A percentile compares a stretch with the other conserved stretches of the same genome.
These are phyloP conservation scores for Ptychobarbus kaznakovi DNA, from an alignment of 2,797 vertebrate species.

Conservation along the genomic window DNA sequence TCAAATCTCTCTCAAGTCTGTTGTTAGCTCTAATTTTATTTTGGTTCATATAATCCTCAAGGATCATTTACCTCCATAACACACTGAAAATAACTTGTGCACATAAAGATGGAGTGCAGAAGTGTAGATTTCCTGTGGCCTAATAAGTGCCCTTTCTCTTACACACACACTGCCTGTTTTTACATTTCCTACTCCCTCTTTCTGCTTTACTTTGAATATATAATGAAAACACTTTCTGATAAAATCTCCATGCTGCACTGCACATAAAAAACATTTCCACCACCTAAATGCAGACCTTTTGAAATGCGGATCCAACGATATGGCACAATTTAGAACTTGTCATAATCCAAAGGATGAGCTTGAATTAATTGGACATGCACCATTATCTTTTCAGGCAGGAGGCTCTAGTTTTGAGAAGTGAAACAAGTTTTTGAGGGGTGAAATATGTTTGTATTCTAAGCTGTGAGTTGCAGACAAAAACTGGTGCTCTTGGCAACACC, in stretches of 20 bases:
- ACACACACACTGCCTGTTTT: conserved; percentile 1
- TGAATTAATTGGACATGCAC: conserved; percentile 1
- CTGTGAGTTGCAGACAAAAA: conserved; percentile 44
- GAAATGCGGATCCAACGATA: not conserved
- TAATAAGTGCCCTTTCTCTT: not conserved
- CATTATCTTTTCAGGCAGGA: conserved; percentile 10
- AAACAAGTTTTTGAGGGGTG: conserved; percentile 13
- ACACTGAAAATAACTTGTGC: not conserved
- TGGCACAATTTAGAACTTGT: not conserved
- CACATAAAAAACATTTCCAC: not conserved
- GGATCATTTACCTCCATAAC: conserved; percentile 12
- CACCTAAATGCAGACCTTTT: conserved; percentile 5
- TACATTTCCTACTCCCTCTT: not conserved
- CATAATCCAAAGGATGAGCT: not conserved
- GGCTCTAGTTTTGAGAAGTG: conserved; percentile 22
- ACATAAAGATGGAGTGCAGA: conserved; percentile 4
- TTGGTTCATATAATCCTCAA: conserved; percentile 16
- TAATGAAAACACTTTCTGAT: not conserved
- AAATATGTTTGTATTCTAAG: conserved; percentile 48
- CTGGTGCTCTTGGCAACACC: conserved; percentile 24
- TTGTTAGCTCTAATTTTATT: conserved; percentile 25
- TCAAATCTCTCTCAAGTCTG: conserved; percentile 6
- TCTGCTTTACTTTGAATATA: conserved; percentile 4
- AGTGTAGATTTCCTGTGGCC: conserved; percentile 8
- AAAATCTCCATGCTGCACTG: not conserved